Conservation (phyloP, 2,797 vertebrate genomes). For the Aotus griseimembra region DNA sequence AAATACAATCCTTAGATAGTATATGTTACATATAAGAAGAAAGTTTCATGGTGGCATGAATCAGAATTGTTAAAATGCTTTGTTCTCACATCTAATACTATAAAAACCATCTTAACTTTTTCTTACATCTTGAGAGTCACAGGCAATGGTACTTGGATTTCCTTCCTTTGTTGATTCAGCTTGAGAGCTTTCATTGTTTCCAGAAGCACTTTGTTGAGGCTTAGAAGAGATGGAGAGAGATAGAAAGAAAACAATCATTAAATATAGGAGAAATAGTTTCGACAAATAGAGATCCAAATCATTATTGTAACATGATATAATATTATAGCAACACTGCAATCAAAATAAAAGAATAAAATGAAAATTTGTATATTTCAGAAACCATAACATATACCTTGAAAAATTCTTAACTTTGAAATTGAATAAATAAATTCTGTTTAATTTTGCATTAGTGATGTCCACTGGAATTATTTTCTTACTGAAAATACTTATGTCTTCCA, state of each 20-base stretch:
- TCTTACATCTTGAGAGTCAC: constrained; percentile 84
- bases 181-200: constrained; percentile 67
- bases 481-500: neutral
- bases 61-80: neutral
- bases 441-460: neutral
- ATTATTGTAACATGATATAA: neutral
- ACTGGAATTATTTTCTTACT: neutral
- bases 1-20: neutral
- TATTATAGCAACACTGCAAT: neutral
- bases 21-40: neutral
- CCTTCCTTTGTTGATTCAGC: constrained; percentile 73
- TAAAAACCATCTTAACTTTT: constrained; percentile 32
- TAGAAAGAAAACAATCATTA: neutral
- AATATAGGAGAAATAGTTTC: neutral
- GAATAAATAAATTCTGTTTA: neutral
- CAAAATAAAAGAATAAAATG: neutral
- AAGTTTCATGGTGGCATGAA: neutral
- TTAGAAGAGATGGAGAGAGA: neutral
- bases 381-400: neutral
- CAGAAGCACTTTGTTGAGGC: constrained; percentile 63
- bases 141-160: constrained; percentile 73
- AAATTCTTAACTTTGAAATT: constrained; percentile 11
- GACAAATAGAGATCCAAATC: neutral
- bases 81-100: neutral
- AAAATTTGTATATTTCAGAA: neutral